Evolutionary conservation across 2,797 vertebrate genomes (phyloP).

Genomic region (Diplodus puntazzo): DNA sequence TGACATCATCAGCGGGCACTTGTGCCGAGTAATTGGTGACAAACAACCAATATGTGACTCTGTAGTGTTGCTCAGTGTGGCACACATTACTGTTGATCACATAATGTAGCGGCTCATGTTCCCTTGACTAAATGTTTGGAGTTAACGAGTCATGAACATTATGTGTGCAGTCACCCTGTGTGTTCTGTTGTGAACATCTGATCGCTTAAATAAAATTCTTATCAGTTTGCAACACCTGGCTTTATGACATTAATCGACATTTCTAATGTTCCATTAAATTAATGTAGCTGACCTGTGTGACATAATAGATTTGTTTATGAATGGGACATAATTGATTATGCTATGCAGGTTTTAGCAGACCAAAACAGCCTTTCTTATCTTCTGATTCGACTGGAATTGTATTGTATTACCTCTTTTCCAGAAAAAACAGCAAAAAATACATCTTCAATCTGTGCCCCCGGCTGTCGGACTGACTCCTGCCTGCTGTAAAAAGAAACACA

Average conservation of each 20-base stretch:
- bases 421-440: neutral
- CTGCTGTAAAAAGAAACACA: constrained; percentile 11
- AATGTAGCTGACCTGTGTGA: constrained; percentile 28
- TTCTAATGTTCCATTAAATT: constrained; percentile 27
- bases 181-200: constrained; percentile 9
- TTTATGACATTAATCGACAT: constrained; percentile 21
- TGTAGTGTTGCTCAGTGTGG: neutral
- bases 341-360: neutral
- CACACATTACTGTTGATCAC: constrained; percentile 14
- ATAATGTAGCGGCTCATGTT: constrained; percentile 24
- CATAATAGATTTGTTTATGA: constrained; percentile 37
- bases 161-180: constrained; percentile 3
- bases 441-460: neutral
- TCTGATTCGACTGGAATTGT: neutral
- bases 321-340: constrained; percentile 6
- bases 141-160: constrained; percentile 30
- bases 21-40: neutral
- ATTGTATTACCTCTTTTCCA: neutral
- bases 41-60: neutral
- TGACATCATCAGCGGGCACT: neutral
- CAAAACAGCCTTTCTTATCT: constrained; percentile 21
- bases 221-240: constrained; percentile 21
- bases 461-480: neutral
- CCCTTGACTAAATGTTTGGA: constrained; percentile 21
- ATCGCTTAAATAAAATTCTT: neutral